These are phyloP conservation scores for Turritopsis dohrnii DNA, from an alignment of 30 jellyfish, hydroid and myxozoan genomes.

Conservation along the genomic window DNA sequence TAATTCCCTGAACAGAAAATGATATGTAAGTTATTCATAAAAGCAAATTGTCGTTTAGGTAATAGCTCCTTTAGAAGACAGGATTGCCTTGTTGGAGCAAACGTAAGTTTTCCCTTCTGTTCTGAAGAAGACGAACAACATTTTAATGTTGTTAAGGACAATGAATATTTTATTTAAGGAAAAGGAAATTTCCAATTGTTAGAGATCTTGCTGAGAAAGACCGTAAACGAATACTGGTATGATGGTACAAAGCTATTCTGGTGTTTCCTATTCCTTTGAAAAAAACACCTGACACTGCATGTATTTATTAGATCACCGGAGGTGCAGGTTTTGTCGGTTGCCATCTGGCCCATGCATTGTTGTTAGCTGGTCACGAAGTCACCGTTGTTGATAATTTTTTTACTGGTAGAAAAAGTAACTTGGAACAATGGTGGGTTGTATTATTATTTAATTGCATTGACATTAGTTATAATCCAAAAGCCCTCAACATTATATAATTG, in stretches of 20 bases:
- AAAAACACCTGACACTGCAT: neutral
- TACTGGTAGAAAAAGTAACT: conserved; percentile 93
- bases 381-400: conserved; percentile 92
- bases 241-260: neutral
- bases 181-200: conserved; percentile 75
- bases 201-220: conserved; percentile 81
- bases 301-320: conserved; percentile 76
- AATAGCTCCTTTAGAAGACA: conserved; percentile 45
- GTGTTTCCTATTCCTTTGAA: neutral
- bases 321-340: conserved; percentile 99
- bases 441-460: too few species aligned
- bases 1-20: too few species aligned
- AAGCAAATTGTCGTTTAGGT: conserved; percentile 21
- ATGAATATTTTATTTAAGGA: conserved; percentile 41
- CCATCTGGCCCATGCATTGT: conserved; percentile 77
- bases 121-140: neutral
- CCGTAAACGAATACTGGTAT: conserved; percentile 75
- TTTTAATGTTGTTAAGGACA: neutral
- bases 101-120: neutral
- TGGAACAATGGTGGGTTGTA: conserved; percentile 94
- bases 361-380: conserved; percentile 98
- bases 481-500: too few species aligned
- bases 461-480: too few species aligned
- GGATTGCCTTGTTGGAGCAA: conserved; percentile 49
- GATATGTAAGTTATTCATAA: too few species aligned